These are phyloP conservation scores for Enteromius afrohamiltoni DNA, from an alignment of 2,797 vertebrate species.

Conservation along the genomic window DNA sequence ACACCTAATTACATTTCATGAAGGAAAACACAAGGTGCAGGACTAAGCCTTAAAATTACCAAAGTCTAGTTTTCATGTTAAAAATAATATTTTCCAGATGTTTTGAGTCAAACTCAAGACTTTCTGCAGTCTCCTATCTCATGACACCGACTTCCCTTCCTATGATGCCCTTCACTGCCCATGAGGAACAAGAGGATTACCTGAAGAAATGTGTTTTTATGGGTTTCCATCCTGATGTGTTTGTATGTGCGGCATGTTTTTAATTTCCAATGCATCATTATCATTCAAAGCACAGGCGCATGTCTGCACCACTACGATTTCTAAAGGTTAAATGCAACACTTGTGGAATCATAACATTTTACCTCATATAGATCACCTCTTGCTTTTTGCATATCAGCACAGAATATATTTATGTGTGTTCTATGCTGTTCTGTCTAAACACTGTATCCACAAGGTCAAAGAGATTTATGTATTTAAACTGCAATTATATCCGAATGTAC, in stretches of 20 bases:
- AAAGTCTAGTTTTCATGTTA: background rate
- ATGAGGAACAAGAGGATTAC: conserved; percentile 28
- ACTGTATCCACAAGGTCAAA: background rate
- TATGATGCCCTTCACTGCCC: conserved; percentile 16
- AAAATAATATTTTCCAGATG: background rate
- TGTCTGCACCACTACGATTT: conserved; percentile 14
- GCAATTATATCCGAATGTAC: conserved; percentile 9
- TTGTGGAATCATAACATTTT: background rate
- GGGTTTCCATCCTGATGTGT: conserved; percentile 8
- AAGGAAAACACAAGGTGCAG: background rate
- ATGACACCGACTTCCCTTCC: conserved; percentile 2
- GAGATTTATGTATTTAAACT: background rate
- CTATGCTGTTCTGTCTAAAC: background rate
- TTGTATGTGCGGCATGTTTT: background rate
- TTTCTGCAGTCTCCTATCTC: background rate
- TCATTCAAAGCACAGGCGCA: conserved; percentile 4
- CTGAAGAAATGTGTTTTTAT: conserved; percentile 4
- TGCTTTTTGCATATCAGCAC: background rate
- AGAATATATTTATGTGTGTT: background rate
- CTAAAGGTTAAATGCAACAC: conserved; percentile 23
- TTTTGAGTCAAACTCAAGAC: conserved; percentile 7
- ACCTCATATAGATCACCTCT: conserved; percentile 4
- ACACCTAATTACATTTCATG: background rate
- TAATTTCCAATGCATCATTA: conserved; percentile 16
- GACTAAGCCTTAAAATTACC: background rate